Evolutionary conservation across 2,113 vertebrate genomes (phyloP), one percentile per base, ranked within the genome.

Genomic region (Marmota monax): DNA sequence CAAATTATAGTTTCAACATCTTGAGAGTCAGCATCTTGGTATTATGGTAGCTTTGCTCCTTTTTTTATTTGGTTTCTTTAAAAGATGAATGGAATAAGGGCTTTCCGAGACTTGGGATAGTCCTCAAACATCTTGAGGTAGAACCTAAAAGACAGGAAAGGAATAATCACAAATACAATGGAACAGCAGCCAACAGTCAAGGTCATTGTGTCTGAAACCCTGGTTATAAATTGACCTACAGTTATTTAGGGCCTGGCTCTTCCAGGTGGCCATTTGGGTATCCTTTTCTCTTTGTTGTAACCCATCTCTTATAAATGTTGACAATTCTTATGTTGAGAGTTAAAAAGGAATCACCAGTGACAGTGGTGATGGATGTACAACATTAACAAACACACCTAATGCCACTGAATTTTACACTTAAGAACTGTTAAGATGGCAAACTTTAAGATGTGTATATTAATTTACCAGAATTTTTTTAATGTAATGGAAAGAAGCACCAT

Each of bases 41-140:
- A 25, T 39, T 27, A 1, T 76, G 7, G 29, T 37, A 90, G 34
- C 14, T 84, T 56, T 84, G 48, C 27, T 90, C 51, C 39, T 74
- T 87, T 83, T 79, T 39, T 65, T 6, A 96, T 92, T 92, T 92
- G 67, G 78, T 91, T 1, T 95, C 94, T 90, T 99, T 98, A 99
- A 97, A 99, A 99, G 98, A 99, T 97, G 93, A 99, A 99, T 94
- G 99, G 99, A 98, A 99, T 99, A 94, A 99, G 97, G 88, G 98
- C 99, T 98, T 99, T 99, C 98, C 99, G 98, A 98, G 98, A 99
- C 98, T 98, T 99, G 92, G 99, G 99, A 95, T 99, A 99, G 95
- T 99, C 98, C 97, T 98, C 98, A 97, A 99, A 99, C 53, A 98
- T 98, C 98, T 98, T 98, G 95, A 98, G 97, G 97, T 99, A 99